These are phyloP conservation scores for Acanthopleura granulata DNA, from an alignment of 2,888 invertebrate genomes.

Conservation along the genomic window DNA sequence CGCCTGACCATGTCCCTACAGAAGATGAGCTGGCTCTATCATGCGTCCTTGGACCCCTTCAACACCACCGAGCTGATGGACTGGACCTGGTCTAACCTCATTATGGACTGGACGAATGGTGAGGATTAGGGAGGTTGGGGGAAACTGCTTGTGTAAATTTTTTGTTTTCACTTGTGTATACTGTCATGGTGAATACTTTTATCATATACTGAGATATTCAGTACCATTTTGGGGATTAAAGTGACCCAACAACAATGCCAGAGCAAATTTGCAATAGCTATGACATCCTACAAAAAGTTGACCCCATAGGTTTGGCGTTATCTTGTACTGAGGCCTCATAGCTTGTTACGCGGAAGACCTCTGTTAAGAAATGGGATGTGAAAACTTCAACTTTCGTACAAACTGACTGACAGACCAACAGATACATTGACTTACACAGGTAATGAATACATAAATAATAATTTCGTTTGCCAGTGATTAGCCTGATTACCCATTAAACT, in stretches of 20 bases:
- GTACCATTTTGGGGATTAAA: not conserved
- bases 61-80: constrained; percentile 99
- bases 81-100: constrained; percentile 92
- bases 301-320: too few relatives aligned
- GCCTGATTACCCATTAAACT: too few relatives aligned
- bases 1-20: constrained; percentile 88
- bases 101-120: constrained; percentile 96
- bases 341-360: too few relatives aligned
- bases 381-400: too few relatives aligned
- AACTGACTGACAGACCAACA: too few relatives aligned
- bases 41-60: constrained; percentile 97
- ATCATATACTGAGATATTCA: not conserved
- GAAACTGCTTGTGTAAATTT: not conserved
- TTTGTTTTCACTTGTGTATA: not conserved
- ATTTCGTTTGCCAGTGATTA: too few relatives aligned
- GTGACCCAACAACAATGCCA: not conserved
- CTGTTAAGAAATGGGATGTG: too few relatives aligned
- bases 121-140: constrained; percentile 24
- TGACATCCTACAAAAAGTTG: too few relatives aligned
- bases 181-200: too few relatives aligned
- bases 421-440: too few relatives aligned
- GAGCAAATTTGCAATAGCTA: not conserved
- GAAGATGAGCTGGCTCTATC: constrained; percentile 90
- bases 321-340: too few relatives aligned
- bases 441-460: too few relatives aligned